A percentile compares a stretch with the other conserved stretches of the same genome.
phyloP scores from a whole-genome alignment of 92 coral and sea anemone genomes.

The Zoanthus sansibaricus region DNA sequence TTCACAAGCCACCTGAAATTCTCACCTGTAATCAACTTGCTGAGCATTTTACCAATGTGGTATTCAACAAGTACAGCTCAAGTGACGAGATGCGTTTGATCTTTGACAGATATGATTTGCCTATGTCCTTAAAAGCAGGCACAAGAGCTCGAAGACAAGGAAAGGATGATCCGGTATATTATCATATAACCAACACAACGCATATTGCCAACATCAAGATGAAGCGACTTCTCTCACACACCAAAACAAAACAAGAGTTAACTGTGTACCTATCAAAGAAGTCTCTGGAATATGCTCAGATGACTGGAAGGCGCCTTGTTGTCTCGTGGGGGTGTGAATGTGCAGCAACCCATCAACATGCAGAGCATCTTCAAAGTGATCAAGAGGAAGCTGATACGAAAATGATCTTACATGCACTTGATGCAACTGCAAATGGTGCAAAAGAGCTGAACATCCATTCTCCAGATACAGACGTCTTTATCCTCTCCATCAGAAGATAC shows the following conservation, averaged over 20 bases:
- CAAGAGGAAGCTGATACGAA: conserved; percentile 74
- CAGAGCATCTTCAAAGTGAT: conserved; percentile 57
- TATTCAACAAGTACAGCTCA: conserved; percentile 19
- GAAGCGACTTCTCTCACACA: conserved; percentile 53
- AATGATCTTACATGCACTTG: conserved; percentile 69
- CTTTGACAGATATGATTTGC: conserved; percentile 37
- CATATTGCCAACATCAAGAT: conserved; percentile 35
- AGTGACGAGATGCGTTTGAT: conserved; percentile 1
- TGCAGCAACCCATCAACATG: conserved; percentile 63
- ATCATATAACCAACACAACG: conserved; percentile 44
- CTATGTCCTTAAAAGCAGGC: conserved; percentile 44
- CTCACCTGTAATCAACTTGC: conserved; percentile 60
- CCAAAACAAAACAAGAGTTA: conserved; percentile 45
- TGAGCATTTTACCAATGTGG: conserved; percentile 45
- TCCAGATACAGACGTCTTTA: conserved; percentile 70
- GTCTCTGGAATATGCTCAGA: conserved; percentile 55
- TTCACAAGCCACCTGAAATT: conserved; percentile 57
- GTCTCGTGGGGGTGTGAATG: conserved; percentile 61
- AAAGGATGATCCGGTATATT: conserved; percentile 34
- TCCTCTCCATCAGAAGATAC: conserved; percentile 57
- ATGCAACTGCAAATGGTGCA: conserved; percentile 62
- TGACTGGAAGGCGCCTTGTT: conserved; percentile 65
- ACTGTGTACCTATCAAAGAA: conserved; percentile 54
- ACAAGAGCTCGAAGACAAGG: conserved; percentile 47
- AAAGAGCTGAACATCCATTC: conserved; percentile 55